phyloP scores from a whole-genome alignment of 2,888 invertebrate species.

The Drosophila phalerata region DNA sequence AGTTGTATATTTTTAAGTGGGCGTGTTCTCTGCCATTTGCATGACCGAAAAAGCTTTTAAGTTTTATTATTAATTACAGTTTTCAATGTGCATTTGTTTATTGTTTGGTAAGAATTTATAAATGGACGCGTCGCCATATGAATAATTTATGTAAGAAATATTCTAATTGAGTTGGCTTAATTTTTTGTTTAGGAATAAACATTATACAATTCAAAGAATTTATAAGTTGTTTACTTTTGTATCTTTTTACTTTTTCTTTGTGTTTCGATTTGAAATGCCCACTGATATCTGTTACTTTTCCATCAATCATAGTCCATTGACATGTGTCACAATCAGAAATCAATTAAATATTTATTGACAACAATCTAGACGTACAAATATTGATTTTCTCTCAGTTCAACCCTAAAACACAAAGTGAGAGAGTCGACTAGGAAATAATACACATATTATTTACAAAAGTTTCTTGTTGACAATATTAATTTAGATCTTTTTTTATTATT shows the following conservation, averaged over 20 bases:
- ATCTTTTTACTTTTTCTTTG: not conserved
- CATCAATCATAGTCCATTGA: conserved; percentile 51
- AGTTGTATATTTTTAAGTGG: conserved; percentile 49
- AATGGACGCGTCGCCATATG: not conserved
- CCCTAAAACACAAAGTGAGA: not conserved
- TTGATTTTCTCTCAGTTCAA: conserved; percentile 35
- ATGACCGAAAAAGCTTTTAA: conserved; percentile 24
- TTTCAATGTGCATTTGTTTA: conserved; percentile 36
- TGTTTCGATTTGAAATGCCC: not conserved
- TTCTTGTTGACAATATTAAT: not conserved
- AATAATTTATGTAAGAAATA: not conserved
- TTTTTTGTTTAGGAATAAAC: not conserved
- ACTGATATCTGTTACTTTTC: conserved; percentile 17
- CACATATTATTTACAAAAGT: conserved; percentile 3
- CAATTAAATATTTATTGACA: conserved; percentile 71
- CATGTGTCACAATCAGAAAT: conserved; percentile 46
- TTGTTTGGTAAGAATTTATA: conserved; percentile 8
- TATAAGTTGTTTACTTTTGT: not conserved
- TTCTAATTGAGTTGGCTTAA: not conserved
- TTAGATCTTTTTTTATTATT: not conserved
- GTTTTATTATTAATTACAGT: conserved; percentile 40
- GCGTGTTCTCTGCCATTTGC: conserved; percentile 43
- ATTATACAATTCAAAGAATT: not conserved
- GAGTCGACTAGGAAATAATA: not conserved
- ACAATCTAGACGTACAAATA: conserved; percentile 41